Evolutionary conservation across 2,888 invertebrate genomes (phyloP).

Genomic region (Flabesymbios commensalis): DNA sequence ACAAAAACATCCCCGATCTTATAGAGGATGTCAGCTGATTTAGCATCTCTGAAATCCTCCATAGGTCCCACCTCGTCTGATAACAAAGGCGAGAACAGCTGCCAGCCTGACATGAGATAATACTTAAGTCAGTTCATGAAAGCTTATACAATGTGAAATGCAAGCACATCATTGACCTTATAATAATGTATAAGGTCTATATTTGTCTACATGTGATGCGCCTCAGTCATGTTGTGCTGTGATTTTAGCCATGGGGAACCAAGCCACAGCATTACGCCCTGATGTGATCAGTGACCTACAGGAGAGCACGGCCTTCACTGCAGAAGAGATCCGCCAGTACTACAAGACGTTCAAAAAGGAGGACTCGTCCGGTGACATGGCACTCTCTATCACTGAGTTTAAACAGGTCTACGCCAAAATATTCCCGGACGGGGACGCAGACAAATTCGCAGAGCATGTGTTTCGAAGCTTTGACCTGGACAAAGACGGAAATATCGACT

Average conservation of each 20-base stretch:
- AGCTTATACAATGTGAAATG: too few species aligned
- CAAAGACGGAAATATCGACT: slow-evolving; percentile 3
- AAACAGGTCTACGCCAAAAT: slow-evolving; percentile 15
- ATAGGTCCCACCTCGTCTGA: too few species aligned
- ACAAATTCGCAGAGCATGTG: slow-evolving; percentile 22
- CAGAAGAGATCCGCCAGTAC: slow-evolving; percentile 14
- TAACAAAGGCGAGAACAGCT: too few species aligned
- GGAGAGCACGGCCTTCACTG: slow-evolving; percentile 14
- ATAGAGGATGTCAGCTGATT: too few species aligned
- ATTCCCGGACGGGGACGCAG: slow-evolving; percentile 21
- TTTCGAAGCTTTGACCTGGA: slow-evolving; percentile 20
- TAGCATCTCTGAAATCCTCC: too few species aligned
- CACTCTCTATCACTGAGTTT: slow-evolving; percentile 17
- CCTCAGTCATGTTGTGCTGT: too few species aligned
- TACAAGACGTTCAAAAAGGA: slow-evolving; percentile 21
- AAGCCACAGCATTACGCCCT: slow-evolving; percentile 9
- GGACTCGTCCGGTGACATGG: slow-evolving; percentile 10
- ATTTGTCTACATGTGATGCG: too few species aligned
- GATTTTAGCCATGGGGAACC: slow-evolving; percentile 17
- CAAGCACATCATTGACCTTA: too few species aligned
- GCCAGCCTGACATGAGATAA: too few species aligned
- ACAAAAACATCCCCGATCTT: too few species aligned
- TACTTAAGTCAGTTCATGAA: too few species aligned
- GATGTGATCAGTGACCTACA: slow-evolving; percentile 12
- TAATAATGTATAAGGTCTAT: too few species aligned